phyloP scores from a whole-genome alignment of 2,113 vertebrate species.

The Rhinolophus sinicus region DNA sequence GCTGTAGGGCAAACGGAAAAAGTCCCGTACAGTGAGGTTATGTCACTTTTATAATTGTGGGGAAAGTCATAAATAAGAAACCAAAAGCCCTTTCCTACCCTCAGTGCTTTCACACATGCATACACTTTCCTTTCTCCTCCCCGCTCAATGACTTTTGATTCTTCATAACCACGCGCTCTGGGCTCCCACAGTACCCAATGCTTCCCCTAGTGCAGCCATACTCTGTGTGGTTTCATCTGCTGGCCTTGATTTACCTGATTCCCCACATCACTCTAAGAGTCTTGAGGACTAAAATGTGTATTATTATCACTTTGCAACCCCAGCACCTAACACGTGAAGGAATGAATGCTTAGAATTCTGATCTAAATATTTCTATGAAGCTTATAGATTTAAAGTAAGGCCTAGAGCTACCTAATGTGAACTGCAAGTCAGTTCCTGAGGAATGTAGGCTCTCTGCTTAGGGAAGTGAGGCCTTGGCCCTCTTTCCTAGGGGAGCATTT shows the following conservation, averaged over 20 bases:
- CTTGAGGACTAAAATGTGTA: background rate
- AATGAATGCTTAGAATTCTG: background rate
- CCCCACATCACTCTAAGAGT: background rate
- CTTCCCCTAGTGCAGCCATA: accelerated
- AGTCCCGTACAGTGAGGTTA: background rate
- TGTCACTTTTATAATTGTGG: background rate
- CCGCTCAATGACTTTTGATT: background rate
- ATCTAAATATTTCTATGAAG: background rate
- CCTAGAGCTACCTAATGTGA: background rate
- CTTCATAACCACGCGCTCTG: background rate
- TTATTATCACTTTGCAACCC: background rate
- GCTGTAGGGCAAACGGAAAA: background rate
- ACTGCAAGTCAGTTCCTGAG: background rate
- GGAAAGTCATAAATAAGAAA: background rate
- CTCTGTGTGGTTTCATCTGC: background rate
- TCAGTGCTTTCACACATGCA: background rate
- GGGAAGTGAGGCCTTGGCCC: background rate
- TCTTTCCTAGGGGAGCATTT: background rate
- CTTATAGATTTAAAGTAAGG: background rate
- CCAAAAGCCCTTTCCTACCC: background rate
- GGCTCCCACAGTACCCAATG: background rate
- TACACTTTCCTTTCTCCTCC: background rate
- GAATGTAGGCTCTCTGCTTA: background rate
- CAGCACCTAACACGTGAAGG: background rate
- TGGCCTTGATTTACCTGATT: background rate